A percentile compares a stretch with the other conserved stretches of the same genome.
These are phyloP conservation scores for Mirounga angustirostris DNA, from an alignment of 2,113 vertebrate genomes.

Conservation along the genomic window DNA sequence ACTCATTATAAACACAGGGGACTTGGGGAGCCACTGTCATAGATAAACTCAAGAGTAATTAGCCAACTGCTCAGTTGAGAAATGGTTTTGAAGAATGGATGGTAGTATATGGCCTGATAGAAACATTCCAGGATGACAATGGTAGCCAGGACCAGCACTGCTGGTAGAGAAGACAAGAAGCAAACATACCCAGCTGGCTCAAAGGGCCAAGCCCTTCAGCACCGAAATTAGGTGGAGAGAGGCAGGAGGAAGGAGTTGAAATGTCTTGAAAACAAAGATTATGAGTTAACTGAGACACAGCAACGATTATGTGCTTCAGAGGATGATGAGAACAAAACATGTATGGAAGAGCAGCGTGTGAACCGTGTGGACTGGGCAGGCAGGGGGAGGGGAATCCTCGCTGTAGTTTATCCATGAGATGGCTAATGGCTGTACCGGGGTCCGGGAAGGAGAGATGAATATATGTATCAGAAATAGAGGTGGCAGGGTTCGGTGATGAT, in stretches of 20 bases:
- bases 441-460: neutral
- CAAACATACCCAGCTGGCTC: neutral
- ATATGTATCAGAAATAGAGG: neutral
- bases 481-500: neutral
- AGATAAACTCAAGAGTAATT: slow-evolving; percentile 30
- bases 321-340: neutral
- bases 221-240: neutral
- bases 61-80: slow-evolving; percentile 16
- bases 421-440: neutral
- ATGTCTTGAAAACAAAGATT: slow-evolving; percentile 46
- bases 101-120: neutral
- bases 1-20: neutral
- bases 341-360: neutral
- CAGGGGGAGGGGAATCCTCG: neutral
- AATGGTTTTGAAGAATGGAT: slow-evolving; percentile 40
- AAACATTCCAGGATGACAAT: neutral
- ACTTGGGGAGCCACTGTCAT: neutral
- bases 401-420: neutral
- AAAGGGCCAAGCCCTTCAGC: neutral
- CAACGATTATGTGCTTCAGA: neutral
- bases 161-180: neutral
- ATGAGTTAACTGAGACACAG: neutral
- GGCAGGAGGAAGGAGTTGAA: neutral
- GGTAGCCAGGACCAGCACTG: neutral
- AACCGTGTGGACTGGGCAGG: neutral